A percentile compares a stretch with the other conserved stretches of the same genome.
Evolutionary conservation across 1,140 invertebrate genomes (phyloP).

Genomic region (Phocides pigmalion): DNA sequence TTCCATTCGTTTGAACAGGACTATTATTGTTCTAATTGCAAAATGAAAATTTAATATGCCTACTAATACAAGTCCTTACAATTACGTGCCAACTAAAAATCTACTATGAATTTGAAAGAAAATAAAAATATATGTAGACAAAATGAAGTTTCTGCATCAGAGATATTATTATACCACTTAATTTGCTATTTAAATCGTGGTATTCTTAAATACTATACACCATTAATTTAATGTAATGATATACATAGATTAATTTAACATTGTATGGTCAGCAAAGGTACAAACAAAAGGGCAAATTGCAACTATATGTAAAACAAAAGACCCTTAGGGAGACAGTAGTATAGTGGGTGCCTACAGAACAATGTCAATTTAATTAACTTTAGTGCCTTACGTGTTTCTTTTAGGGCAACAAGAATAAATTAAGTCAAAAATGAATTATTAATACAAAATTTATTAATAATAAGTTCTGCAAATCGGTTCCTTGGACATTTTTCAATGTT

Average conservation of each 20-base stretch:
- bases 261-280: neutral
- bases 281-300: neutral
- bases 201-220: too few relatives aligned
- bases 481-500: neutral
- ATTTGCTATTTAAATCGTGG: too few relatives aligned
- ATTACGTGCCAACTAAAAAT: too few relatives aligned
- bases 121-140: too few relatives aligned
- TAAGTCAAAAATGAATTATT: neutral
- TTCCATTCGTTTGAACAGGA: conserved; percentile 5
- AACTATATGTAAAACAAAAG: conserved; percentile 16
- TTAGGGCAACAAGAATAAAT: neutral
- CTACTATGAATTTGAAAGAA: too few relatives aligned
- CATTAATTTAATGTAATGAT: too few relatives aligned
- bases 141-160: too few relatives aligned
- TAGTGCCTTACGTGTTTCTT: neutral
- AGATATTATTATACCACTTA: too few relatives aligned
- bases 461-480: neutral
- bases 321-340: conserved; percentile 1
- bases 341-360: neutral
- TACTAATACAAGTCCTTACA: too few relatives aligned
- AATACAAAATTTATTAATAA: neutral
- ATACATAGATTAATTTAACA: too few relatives aligned
- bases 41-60: neutral
- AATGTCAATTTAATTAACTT: conserved; percentile 5
- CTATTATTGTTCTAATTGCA: conserved; percentile 4